These are phyloP conservation scores for Neodiprion pinetum DNA, from an alignment of 1,140 invertebrate genomes.

Conservation along the genomic window DNA sequence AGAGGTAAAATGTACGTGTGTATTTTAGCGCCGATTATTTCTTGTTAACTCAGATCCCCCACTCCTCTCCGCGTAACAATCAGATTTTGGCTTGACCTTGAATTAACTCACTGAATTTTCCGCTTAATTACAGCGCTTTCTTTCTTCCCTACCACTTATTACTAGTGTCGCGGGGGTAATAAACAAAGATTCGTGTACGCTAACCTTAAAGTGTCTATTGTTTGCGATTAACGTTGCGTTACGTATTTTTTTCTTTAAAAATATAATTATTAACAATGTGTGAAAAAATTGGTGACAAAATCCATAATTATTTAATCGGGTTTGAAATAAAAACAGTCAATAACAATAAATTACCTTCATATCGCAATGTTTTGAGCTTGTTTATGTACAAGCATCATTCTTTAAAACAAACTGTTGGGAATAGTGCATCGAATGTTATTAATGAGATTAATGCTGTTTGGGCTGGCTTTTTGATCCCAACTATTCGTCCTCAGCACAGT, in stretches of 20 bases:
- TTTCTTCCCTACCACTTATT: no score
- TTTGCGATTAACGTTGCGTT: no score
- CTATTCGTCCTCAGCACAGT: not conserved
- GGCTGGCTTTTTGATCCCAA: not conserved
- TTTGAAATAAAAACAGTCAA: constrained; percentile 9
- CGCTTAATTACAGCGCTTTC: not conserved
- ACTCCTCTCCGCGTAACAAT: not conserved
- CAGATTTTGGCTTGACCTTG: constrained; percentile 3
- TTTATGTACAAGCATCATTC: constrained; percentile 14
- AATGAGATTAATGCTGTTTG: constrained; percentile 12
- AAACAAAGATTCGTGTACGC: no score
- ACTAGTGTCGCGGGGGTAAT: no score
- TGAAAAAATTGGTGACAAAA: no score
- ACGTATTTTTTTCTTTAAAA: no score
- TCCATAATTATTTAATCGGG: constrained; percentile 10
- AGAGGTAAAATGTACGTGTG: no score
- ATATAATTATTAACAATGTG: not conserved
- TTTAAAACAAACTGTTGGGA: not conserved
- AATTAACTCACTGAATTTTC: constrained; percentile 5
- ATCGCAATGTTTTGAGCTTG: not conserved
- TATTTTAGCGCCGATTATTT: no score
- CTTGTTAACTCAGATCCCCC: not conserved
- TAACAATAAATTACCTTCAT: constrained; percentile 13
- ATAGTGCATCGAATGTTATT: constrained; percentile 9
- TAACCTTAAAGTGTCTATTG: no score